Base-by-base conservation (phyloP, 2,888 invertebrate species). In the Dendrolimus houi region DNA sequence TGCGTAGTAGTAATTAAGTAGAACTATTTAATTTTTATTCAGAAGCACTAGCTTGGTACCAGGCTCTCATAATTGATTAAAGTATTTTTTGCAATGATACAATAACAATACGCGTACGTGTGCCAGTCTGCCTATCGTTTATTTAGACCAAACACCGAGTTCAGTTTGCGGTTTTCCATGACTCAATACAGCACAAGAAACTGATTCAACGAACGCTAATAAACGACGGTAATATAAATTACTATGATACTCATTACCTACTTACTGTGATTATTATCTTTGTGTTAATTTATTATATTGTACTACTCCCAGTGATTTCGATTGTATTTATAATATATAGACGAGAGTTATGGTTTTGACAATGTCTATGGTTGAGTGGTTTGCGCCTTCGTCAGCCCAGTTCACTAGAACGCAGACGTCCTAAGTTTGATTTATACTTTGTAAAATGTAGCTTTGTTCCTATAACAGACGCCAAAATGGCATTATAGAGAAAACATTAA, bases 161-260 rank as follows among this genome's bases (percentile, higher is more conserved):
- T 47, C 59, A 60, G 61, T 62, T 72, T 74, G 74, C 73, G 72
- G 74, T 73, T 62, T 60, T 66, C 65, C 62, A 62, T 77, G 79
- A 83, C 68, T 83, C 83, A 81, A 73, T 69, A 47, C 56, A 64
- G 62, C 71, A 67, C 70, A 66, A 64, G 59, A 56, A 61, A 68
- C 71, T 81, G 81, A 83, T 64, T 83, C 81, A 81, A 47, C 47
- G 10, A 2, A 7, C 47, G 47, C 47, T 47, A 47, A 47, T 47
- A 47, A 47, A 47, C 12, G 47, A 47, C 47, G 47, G 47, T 47
- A 47, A 47, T 47, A 47, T 47, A 47, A 47, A 47, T 47, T 47
- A 47, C 12, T 47, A 9, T 10, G 47, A 47, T 12, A 47, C 1
- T 47, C 47, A 47, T 47, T 47, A 10, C 12, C 47, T 47, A 47